A percentile compares a stretch with the other conserved stretches of the same genome.
phyloP scores from a whole-genome alignment of 2,888 invertebrate species.

The Pristionchus arcanus region DNA sequence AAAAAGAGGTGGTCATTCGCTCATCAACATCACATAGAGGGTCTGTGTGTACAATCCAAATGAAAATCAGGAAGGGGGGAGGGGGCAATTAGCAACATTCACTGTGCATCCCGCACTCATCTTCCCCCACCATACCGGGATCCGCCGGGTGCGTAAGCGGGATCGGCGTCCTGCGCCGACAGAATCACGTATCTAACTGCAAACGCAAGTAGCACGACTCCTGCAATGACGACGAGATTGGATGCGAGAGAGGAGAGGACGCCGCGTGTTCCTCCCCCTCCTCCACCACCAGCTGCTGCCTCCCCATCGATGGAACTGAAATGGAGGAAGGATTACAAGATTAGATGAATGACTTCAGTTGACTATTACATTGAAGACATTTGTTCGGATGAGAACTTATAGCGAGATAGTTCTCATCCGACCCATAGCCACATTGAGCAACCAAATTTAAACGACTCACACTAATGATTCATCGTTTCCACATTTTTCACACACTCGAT shows the following conservation, averaged over 20 bases:
- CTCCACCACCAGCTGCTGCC: not conserved
- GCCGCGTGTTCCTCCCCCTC: conserved; percentile 32
- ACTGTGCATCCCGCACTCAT: not conserved
- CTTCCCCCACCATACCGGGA: conserved; percentile 38
- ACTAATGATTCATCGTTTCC: not conserved
- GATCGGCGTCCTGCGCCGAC: conserved; percentile 66
- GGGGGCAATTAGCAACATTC: not conserved
- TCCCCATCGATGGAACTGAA: conserved; percentile 14
- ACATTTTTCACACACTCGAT: not conserved
- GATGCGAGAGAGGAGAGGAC: conserved; percentile 72
- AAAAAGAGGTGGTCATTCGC: conserved; percentile 1
- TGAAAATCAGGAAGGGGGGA: not conserved
- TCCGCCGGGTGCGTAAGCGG: conserved; percentile 55
- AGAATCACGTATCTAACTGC: conserved; percentile 78
- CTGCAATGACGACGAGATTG: conserved; percentile 76
- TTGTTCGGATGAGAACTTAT: too few species aligned
- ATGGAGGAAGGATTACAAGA: not conserved
- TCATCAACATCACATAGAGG: conserved; percentile 36
- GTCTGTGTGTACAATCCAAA: not conserved
- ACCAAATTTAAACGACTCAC: conserved; percentile 1
- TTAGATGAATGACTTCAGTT: not conserved
- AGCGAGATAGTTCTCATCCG: too few species aligned
- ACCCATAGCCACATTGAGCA: not conserved
- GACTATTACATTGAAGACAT: too few species aligned
- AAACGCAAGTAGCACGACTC: conserved; percentile 77